These are phyloP conservation scores for Mythimna impura DNA, from an alignment of 2,888 invertebrate species.

Conservation along the genomic window DNA sequence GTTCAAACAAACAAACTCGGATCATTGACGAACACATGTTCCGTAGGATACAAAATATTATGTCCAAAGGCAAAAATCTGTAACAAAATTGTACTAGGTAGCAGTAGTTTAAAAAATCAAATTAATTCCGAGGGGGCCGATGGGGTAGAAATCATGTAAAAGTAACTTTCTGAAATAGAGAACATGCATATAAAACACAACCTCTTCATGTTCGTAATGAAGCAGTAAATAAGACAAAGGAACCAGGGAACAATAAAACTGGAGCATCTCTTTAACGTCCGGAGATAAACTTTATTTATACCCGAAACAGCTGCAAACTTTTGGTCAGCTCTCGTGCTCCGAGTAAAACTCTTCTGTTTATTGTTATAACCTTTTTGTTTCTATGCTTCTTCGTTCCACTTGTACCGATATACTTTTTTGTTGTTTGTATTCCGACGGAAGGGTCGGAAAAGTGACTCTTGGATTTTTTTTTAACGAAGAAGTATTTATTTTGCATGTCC, in stretches of 20 bases:
- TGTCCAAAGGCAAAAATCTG: not conserved
- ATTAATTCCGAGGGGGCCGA: too few species aligned
- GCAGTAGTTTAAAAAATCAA: too few species aligned
- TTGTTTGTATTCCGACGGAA: conserved; percentile 73
- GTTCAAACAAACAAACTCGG: conserved; percentile 71
- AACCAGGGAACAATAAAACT: conserved; percentile 87
- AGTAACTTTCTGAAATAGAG: conserved; percentile 22
- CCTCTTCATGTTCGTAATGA: conserved; percentile 40
- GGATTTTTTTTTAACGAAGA: conserved; percentile 46
- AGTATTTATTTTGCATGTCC: conserved; percentile 40
- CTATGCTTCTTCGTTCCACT: conserved; percentile 73
- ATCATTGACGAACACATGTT: conserved; percentile 38
- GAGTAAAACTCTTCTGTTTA: conserved; percentile 76
- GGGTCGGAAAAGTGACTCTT: conserved; percentile 72
- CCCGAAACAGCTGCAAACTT: conserved; percentile 89
- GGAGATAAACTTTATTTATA: conserved; percentile 90
- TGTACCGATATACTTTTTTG: conserved; percentile 69
- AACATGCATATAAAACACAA: conserved; percentile 35
- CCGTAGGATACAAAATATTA: not conserved
- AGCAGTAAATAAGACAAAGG: conserved; percentile 75
- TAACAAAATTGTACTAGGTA: not conserved
- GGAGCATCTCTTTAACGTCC: conserved; percentile 85
- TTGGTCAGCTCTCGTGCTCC: conserved; percentile 86
- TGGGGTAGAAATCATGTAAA: conserved; percentile 16
- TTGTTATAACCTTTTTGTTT: conserved; percentile 84